Conservation (phyloP, 2,797 vertebrate genomes). For the Enteromius trimaculatus region DNA sequence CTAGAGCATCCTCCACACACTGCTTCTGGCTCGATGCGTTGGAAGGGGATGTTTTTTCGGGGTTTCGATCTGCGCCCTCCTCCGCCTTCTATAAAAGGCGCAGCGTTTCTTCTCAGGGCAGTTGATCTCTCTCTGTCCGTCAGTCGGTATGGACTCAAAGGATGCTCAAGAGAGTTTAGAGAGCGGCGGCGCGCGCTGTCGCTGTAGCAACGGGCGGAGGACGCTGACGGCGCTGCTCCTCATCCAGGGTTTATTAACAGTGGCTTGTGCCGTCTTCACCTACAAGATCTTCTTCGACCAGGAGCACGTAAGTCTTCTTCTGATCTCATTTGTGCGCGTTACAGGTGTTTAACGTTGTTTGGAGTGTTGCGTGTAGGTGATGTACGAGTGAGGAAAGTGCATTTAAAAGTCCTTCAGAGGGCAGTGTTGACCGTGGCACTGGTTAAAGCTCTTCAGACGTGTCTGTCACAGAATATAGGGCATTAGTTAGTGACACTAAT, state of each 20-base stretch:
- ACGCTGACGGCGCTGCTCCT: background rate
- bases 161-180: conserved; percentile 30
- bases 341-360: background rate
- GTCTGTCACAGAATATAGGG: background rate
- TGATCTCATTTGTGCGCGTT: background rate
- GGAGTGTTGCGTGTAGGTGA: background rate
- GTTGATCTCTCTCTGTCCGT: conserved; percentile 19
- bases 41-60: conserved; percentile 59
- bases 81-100: conserved; percentile 35
- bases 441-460: background rate
- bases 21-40: conserved; percentile 3
- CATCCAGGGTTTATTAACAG: conserved; percentile 45
- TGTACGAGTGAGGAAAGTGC: background rate
- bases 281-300: background rate
- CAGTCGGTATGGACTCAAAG: conserved; percentile 51
- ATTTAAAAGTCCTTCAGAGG: conserved; percentile 10
- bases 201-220: conserved; percentile 27
- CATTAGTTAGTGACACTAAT: background rate
- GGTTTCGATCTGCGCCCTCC: conserved; percentile 58
- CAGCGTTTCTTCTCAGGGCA: background rate
- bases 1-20: conserved; percentile 35
- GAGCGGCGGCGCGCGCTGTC: conserved; percentile 11
- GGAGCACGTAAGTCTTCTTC: background rate
- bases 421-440: background rate
- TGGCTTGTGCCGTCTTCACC: conserved; percentile 31